A percentile compares a stretch with the other conserved stretches of the same genome.
Evolutionary conservation across 1,140 invertebrate genomes (phyloP).

Genomic region (Caenorhabditis briggsae): DNA sequence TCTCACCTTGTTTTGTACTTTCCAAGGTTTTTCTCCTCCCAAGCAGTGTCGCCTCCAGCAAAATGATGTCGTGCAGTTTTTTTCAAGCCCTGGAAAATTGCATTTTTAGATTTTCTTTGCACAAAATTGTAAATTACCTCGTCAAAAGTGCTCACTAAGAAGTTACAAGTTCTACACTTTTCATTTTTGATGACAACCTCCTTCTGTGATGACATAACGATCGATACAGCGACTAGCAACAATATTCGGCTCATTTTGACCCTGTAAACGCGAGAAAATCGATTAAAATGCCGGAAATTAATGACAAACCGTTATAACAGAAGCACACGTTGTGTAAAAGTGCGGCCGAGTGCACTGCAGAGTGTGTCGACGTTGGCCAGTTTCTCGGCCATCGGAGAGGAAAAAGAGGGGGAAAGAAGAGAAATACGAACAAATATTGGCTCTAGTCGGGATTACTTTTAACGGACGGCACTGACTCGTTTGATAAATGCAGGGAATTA

Average conservation of each 20-base stretch:
- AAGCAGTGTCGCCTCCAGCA: constrained; percentile 94
- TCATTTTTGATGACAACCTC: constrained; percentile 15
- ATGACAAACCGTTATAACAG: constrained; percentile 41
- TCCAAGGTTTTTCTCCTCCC: constrained; percentile 93
- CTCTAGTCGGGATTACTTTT: constrained; percentile 34
- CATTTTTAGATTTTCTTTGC: not conserved
- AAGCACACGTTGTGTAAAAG: constrained; percentile 7
- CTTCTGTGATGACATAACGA: not conserved
- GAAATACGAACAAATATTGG: constrained; percentile 52
- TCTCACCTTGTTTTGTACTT: constrained; percentile 85
- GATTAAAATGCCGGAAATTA: not conserved
- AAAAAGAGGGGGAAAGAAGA: constrained; percentile 11
- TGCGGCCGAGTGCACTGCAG: constrained; percentile 39
- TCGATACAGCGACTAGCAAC: constrained; percentile 5
- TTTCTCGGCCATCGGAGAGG: constrained; percentile 26
- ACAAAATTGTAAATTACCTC: constrained; percentile 40
- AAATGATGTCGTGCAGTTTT: constrained; percentile 90
- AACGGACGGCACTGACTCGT: not conserved
- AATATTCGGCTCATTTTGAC: constrained; percentile 49
- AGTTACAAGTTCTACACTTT: constrained; percentile 48
- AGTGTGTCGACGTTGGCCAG: constrained; percentile 14
- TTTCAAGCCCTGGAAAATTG: constrained; percentile 83
- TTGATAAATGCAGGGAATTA: not conserved
- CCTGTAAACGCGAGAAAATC: not conserved
- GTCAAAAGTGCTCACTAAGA: constrained; percentile 44